Evolutionary conservation across 2,888 invertebrate genomes (phyloP), one percentile per base, ranked within the genome.

Genomic region (Erpobdella octoculata): DNA sequence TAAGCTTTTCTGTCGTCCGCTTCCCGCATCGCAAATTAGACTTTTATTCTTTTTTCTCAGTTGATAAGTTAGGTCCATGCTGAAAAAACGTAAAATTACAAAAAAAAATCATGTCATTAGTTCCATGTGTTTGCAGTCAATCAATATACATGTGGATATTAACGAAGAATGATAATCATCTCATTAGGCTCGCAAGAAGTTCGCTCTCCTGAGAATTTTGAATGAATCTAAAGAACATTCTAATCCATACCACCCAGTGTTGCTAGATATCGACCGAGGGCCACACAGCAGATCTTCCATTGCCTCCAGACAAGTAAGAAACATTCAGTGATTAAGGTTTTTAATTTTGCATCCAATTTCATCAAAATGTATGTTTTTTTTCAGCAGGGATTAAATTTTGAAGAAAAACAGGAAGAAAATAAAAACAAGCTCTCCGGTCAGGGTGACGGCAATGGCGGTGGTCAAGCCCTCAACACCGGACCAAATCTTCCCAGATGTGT

Each of bases 401-500:
- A 53, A 1, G 53, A 28, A 53, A 35, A 18, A 48, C 35, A 5
- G 18, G 62, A 37, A 31, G 62, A 37, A 31, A 66, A 65, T 21
- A 18, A 46, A 21, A 46, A 46, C 21, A 59, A 35, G 25, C 8
- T 62, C 28, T 21, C 15, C 4, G 21, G 35, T 8, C n/a, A 36
- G 31, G 21, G 25, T 62, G 33, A 18, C 18, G 33, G 15, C 64
- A 21, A 21, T 5, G 33, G 38, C 5, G 35, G 35, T 8, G 28
- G 33, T 33, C 21, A 46, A 38, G 25, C 53, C 1, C 21, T 28
- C 12, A 53, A 53, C 28, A 68, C 79, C 80, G 71, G 80, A 80
- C 73, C 81, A 81, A 74, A 36, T 46, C 46, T 69, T 58, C 69
- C 69, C 1, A 46, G 46, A 15, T 69, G 69, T n/a, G 81, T 83